Evolutionary conservation across 2,888 invertebrate species (phyloP), one percentile per base, ranked within the genome.

Genomic region (Trypoxylon attenuatum): DNA sequence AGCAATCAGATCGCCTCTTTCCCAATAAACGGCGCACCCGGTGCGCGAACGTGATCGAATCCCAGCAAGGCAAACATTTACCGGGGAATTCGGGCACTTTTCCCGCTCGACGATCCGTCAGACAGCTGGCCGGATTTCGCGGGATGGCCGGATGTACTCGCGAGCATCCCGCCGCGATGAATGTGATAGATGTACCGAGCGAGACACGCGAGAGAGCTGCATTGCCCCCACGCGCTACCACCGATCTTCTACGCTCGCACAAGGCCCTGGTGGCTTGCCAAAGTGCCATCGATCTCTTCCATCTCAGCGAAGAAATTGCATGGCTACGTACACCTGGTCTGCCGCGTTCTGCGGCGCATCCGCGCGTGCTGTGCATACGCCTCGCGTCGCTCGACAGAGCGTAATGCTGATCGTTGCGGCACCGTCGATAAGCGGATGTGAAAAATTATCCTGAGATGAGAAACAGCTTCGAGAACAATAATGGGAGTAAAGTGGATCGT

Each of bases 261-360:
- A 70, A 62, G 54, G 56, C 57, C 62, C 72, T 70, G 78, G 71
- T 77, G 60, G 54, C 39, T 62, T 77, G 80, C 74, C 78, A 78
- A 76, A 75, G 68, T 71, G 68, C 55, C 76, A 77, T 78, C 78
- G 78, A 79, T 79, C 76, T 71, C 52, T 76, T 76, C 67, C 73
- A 72, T 61, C 59, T 59, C 66, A 54, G 18, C 58, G 62, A 66
- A 59, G 66, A 62, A 74, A 77, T 76, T 71, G 65, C 71, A 67
- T 56, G 60, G 53, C 39, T 51, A 63, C 27, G 56, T 22, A 38
- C 51, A 43, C 42, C 29, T 4, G 54, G 51, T 68, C 53, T 39
- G 46, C 33, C 49, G 51, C 47, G 16, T 38, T 29, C 60, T 70
- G 50, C 41, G 52, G 42, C 46, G 54, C 43, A 13, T 43, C 43